Evolutionary conservation across 2,797 vertebrate genomes (phyloP), one percentile per base, ranked within the genome.

Genomic region (Leucoraja ocellata): DNA sequence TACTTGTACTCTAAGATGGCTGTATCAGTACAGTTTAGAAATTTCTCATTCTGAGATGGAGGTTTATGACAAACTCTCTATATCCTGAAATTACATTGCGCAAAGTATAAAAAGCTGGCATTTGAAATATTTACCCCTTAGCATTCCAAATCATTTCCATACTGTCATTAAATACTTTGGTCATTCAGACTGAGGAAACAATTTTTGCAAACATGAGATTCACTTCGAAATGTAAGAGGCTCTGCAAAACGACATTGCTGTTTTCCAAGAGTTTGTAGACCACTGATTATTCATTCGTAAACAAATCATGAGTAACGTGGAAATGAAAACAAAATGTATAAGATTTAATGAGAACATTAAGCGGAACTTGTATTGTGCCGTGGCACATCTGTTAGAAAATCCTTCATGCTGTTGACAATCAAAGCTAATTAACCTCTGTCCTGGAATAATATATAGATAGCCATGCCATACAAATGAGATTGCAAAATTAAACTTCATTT

Each of bases 391-490:
- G 4, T 32, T 8, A 46, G 71, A 76, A 46, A 71, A 73, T 23
- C 10, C 10, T 73, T 46, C 63, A 46, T 39, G 4, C 9, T 91
- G 81, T 84, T 84, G 90, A 36, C 28, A 36, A 11, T 54, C 10
- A 91, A 28, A 54, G 23, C 14, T 76, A 11, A 76, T 28, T 54
- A 28, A 39, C 18, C 54, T 58, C 21, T 84, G 9, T 16, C 0
- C 25, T 25, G 25, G 94, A 94, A 83, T 94, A 94, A 95, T 94
- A 93, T 95, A 91, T 93, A 94, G 94, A 93, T 1, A 76, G 94
- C 92, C 93, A 81, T 78, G 93, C 94, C 94, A 46, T 46, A 94
- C 94, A 94, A 95, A 95, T 94, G 94, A 94, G 94, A 95, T 73
- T 93, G 94, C 93, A 94, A 94, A 94, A 68, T 94, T 93, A 93